These are phyloP conservation scores for Lasius fuliginosus DNA, from an alignment of 2,888 invertebrate genomes.

Conservation along the genomic window DNA sequence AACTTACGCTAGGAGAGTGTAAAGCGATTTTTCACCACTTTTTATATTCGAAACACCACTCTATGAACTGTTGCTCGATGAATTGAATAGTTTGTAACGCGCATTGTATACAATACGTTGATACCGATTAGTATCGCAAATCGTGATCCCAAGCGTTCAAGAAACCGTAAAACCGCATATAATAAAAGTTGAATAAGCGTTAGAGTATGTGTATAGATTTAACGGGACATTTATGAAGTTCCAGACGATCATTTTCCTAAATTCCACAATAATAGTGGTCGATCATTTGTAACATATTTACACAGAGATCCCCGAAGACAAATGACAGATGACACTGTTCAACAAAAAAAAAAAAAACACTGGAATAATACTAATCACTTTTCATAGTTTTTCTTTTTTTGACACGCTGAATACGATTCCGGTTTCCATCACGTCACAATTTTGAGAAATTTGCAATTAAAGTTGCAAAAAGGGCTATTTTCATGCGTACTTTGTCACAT, in stretches of 20 bases:
- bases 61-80: conserved; percentile 81
- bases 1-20: conserved; percentile 13
- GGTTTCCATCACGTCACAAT: not conserved
- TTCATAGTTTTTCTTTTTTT: not conserved
- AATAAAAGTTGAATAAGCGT: conserved; percentile 72
- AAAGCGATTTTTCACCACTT: conserved; percentile 66
- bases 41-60: conserved; percentile 71
- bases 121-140: conserved; percentile 62
- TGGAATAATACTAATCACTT: not conserved
- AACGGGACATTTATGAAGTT: conserved; percentile 55
- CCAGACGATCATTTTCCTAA: conserved; percentile 64
- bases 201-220: conserved; percentile 73
- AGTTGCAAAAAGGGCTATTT: not conserved
- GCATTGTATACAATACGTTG: conserved; percentile 75
- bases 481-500: not conserved
- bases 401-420: not conserved
- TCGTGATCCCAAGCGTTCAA: conserved; percentile 70
- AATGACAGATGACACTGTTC: conserved; percentile 33
- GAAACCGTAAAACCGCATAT: conserved; percentile 65
- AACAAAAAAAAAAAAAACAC: not conserved
- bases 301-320: conserved; percentile 53
- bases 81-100: conserved; percentile 80
- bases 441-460: not conserved
- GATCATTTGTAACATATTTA: conserved; percentile 69
- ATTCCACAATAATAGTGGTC: conserved; percentile 62